phyloP scores from a whole-genome alignment of 2,113 vertebrate species.

The Galeopterus variegatus region DNA sequence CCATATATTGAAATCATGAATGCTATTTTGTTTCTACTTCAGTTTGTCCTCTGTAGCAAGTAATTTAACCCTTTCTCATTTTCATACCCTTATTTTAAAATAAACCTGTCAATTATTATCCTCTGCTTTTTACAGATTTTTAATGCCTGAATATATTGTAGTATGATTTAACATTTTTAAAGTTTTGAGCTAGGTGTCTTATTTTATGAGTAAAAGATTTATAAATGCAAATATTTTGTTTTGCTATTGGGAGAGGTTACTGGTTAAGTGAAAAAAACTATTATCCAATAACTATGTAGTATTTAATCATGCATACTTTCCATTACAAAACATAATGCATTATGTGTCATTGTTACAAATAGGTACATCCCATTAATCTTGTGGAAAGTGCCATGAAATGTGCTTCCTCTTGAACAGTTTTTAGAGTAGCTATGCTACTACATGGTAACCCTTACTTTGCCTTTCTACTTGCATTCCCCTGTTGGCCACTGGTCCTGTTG shows the following conservation, averaged over 20 bases:
- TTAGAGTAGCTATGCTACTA: constrained; percentile 49
- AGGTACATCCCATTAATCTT: constrained; percentile 8
- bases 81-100: constrained; percentile 48
- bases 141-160: constrained; percentile 55
- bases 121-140: constrained; percentile 22
- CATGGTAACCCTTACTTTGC: constrained; percentile 71
- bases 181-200: constrained; percentile 45
- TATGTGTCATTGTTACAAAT: constrained; percentile 21
- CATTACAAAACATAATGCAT: constrained; percentile 2
- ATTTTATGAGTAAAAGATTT: constrained; percentile 14
- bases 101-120: constrained; percentile 39
- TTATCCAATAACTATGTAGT: not conserved
- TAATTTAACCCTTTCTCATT: constrained; percentile 46
- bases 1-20: constrained; percentile 34
- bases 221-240: constrained; percentile 41
- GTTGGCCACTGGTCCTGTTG: constrained; percentile 83
- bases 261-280: constrained; percentile 37
- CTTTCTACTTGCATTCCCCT: constrained; percentile 81
- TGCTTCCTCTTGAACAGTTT: constrained; percentile 68
- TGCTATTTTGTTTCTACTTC: constrained; percentile 43
- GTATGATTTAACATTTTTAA: constrained; percentile 52
- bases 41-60: constrained; percentile 30
- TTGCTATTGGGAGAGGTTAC: constrained; percentile 30
- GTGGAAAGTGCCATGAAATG: constrained; percentile 48
- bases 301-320: not conserved